Base-by-base conservation (phyloP, 2,797 vertebrate genomes). In the Vultur gryphus region DNA sequence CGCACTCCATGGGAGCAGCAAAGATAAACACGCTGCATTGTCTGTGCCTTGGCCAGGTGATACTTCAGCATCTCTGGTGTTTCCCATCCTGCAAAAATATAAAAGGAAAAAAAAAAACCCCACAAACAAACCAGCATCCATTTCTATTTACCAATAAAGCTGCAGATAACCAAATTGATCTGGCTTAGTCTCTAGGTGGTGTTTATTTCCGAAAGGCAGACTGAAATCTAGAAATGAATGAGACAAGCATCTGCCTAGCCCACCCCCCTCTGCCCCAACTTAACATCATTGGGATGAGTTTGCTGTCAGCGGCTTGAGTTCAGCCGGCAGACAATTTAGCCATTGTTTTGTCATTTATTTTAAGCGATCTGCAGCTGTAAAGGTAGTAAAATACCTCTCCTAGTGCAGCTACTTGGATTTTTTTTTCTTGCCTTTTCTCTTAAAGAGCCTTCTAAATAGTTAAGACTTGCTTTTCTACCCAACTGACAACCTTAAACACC, bases 11-110 rank as follows among this genome's bases (percentile, higher is more conserved):
- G 91, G 72, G 91, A 97, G 91, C 84, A 87, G 97, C 69, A 24
- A 81, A 95, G 94, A 95, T 91, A 97, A 97, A 96, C 94, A 90
- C 19, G 11, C 37, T 44, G 48, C 72, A 76, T 94, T 97, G 93
- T 81, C 80, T 86, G 37, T 78, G 58, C 70, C 61, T 85, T 64
- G 71, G 93, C 80, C 87, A 93, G 92, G 95, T 89, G 86, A 78
- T 90, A 43, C 83, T 85, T 86, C 28, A 87, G 52, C 46, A 78
- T 77, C 71, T 91, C 94, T 64, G 81, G 39, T 90, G 61, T 89
- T 95, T 95, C 77, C 78, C 23, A 52, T 54, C 67, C 79, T 90
- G 65, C 41, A 69, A 58, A 72, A 80, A 70, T 57, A 66, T 7
- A 80, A 81, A 93, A 61, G 41, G 14, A 55, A 44, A 52, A 64